Percentiles rank a stretch among this genome's conserved stretches.
Evolutionary conservation across 2,113 vertebrate genomes (phyloP).

Genomic region (Oplegnathus fasciatus): DNA sequence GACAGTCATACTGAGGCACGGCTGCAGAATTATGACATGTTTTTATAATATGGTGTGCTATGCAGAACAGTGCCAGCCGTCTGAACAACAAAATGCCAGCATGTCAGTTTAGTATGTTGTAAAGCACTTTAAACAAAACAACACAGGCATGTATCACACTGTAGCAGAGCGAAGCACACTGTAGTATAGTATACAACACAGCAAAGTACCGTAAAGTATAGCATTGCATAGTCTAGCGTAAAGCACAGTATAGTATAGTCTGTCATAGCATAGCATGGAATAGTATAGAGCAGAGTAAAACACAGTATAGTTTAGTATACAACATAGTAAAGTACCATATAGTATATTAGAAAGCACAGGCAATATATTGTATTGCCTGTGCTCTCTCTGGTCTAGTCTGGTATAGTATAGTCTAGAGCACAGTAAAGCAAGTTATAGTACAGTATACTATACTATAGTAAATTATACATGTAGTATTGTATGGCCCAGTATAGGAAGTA

Average conservation of each 20-base stretch:
- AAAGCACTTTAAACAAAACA: background rate
- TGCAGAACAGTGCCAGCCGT: constrained; percentile 25
- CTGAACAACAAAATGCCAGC: background rate
- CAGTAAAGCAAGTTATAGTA: background rate
- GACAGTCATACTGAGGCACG: constrained; percentile 16
- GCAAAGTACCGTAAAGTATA: background rate
- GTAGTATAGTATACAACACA: background rate
- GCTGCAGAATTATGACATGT: constrained; percentile 29
- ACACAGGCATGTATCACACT: background rate
- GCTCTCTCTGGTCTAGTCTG: too few relatives aligned
- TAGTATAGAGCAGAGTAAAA: background rate
- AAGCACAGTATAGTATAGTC: background rate
- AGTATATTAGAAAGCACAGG: too few relatives aligned
- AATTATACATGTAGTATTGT: background rate
- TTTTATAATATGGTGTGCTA: constrained; percentile 3
- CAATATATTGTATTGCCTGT: too few relatives aligned
- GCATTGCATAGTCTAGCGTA: too few relatives aligned
- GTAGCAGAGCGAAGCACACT: too few relatives aligned
- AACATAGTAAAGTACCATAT: too few relatives aligned
- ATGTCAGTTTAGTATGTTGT: background rate
- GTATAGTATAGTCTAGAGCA: background rate
- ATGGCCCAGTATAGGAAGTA: background rate
- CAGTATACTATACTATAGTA: background rate
- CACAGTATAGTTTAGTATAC: background rate
- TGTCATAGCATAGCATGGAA: background rate